Conservation (phyloP, 1,140 invertebrate species). For the Atta colombica region DNA sequence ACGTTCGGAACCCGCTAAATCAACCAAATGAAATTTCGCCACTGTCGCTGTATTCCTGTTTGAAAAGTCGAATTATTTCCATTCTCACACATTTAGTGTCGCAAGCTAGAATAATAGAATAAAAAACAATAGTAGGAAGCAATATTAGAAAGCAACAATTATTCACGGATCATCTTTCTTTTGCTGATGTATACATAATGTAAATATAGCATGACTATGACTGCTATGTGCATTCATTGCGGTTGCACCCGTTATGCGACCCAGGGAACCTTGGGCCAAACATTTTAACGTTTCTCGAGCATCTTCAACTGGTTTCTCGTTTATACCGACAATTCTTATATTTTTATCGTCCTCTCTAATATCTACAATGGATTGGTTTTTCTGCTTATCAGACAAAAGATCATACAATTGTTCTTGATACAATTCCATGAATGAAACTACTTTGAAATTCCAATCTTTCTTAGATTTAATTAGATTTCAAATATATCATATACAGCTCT, state of each 20-base stretch:
- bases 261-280: slow-evolving; percentile 91
- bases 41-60: slow-evolving; percentile 90
- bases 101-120: background rate
- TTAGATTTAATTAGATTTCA: slow-evolving; percentile 89
- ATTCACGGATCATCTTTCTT: slow-evolving; percentile 89
- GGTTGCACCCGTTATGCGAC: slow-evolving; percentile 94
- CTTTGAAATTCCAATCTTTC: slow-evolving; percentile 89
- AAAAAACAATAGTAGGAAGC: background rate
- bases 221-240: slow-evolving; percentile 97
- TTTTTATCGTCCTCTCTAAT: slow-evolving; percentile 93
- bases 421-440: slow-evolving; percentile 92
- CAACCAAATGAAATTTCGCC: slow-evolving; percentile 95
- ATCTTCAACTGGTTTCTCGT: slow-evolving; percentile 89
- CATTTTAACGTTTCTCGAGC: slow-evolving; percentile 90
- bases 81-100: background rate
- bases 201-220: slow-evolving; percentile 97
- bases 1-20: slow-evolving; percentile 97
- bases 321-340: slow-evolving; percentile 90
- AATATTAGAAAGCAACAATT: background rate
- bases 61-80: slow-evolving; percentile 43
- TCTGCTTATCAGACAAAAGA: slow-evolving; percentile 89
- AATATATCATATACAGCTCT: slow-evolving; percentile 95
- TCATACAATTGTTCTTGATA: slow-evolving; percentile 94
- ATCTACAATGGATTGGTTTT: slow-evolving; percentile 91
- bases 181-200: slow-evolving; percentile 91